Evolutionary conservation across 2,113 vertebrate species (phyloP), one percentile per base, ranked within the genome.

Genomic region (Argyrosomus japonicus): DNA sequence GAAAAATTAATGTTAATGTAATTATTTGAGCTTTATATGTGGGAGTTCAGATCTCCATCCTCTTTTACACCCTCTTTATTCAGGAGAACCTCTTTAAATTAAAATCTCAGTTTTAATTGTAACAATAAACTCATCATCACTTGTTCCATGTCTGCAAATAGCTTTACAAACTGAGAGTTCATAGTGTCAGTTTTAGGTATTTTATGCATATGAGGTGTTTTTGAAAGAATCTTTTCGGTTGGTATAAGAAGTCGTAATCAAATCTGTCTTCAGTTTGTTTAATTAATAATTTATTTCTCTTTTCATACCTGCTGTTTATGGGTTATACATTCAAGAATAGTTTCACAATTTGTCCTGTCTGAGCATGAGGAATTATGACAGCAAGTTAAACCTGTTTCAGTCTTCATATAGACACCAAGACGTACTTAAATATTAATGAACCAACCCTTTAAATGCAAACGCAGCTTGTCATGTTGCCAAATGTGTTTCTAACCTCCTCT

Each of bases 401-500:
- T 58, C 50, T 25, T 56, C 13, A n/a, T n/a, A 9, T 4, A 13
- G 21, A 10, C 14, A 5, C 7, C 45, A 17, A 64, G 18, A 15
- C 10, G 1, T 40, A 45, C 64, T n/a, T n/a, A 10, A 64, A 75
- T 23, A 23, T 45, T 32, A 21, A 7, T 8, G 8, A 50, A 6
- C 14, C 1, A 3, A 1, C 48, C 19, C 21, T 60, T 50, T 23
- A 65, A 64, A 14, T 67, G n/a, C 5, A 65, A 77, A 8, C 40
- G 18, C 23, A 48, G 48, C 13, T 15, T 58, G 36, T 29, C 21
- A 25, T 58, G 51, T 21, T 50, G 36, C 17, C 43, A 54, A 14
- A 62, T 64, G 60, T 65, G 68, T 67, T 61, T 68, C 56, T 54
- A 15, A 68, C 62, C 75, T 73, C 62, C 54, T 53, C 53, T 78